phyloP scores from a whole-genome alignment of 2,888 invertebrate species.

The Euplagia quadripunctaria region DNA sequence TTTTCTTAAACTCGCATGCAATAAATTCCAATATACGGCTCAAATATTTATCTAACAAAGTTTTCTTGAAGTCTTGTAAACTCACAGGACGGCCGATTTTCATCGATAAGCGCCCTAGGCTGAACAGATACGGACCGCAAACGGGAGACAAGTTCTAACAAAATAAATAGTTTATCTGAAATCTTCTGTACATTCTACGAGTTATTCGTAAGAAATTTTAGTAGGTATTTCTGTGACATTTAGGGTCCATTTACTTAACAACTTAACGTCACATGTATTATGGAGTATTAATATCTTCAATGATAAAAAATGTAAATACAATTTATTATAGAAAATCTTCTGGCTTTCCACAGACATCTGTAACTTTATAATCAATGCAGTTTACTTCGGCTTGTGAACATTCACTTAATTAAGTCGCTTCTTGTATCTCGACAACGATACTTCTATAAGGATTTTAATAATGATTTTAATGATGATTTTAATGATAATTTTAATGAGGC shows the following conservation, averaged over 20 bases:
- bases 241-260: neutral
- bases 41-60: neutral
- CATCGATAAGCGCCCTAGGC: neutral
- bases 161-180: neutral
- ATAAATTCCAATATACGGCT: neutral
- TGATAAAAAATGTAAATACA: too few relatives aligned
- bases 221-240: neutral
- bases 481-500: neutral
- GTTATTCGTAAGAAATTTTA: too few relatives aligned
- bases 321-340: too few relatives aligned
- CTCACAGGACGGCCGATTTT: neutral
- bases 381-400: too few relatives aligned
- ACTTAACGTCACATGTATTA: neutral
- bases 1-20: neutral
- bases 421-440: neutral
- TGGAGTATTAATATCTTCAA: too few relatives aligned
- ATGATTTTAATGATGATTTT: too few relatives aligned
- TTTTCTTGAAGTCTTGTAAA: neutral
- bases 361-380: too few relatives aligned
- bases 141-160: neutral
- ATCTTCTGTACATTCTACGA: neutral
- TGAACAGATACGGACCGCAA: neutral
- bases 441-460: too few relatives aligned
- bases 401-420: too few relatives aligned
- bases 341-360: too few relatives aligned